Percentiles rank a stretch among this genome's conserved stretches.
Conservation (phyloP, 1,140 invertebrate genomes). For the Lepidostoma basale region DNA sequence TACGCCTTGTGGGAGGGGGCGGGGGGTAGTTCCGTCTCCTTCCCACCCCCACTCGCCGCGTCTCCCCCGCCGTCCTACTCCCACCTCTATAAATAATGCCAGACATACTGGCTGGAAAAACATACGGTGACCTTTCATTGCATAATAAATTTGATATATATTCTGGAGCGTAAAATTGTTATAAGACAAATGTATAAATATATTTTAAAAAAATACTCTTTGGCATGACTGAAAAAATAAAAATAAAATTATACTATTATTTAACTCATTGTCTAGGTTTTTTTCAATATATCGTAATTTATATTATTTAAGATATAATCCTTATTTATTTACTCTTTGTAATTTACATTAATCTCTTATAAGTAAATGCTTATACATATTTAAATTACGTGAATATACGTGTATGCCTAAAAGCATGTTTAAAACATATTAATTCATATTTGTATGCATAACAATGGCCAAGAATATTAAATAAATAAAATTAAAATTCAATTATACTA, state of each 20-base stretch:
- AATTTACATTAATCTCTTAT: too few species aligned
- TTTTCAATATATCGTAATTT: neutral
- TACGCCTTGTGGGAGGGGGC: neutral
- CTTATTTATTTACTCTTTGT: too few species aligned
- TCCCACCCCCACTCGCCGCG: neutral
- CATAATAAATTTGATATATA: neutral
- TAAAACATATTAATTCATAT: too few species aligned
- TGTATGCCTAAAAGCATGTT: too few species aligned
- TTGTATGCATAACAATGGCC: too few species aligned
- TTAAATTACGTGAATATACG: too few species aligned
- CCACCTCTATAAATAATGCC: slow-evolving; percentile 7
- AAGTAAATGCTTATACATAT: too few species aligned
- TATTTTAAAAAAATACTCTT: neutral
- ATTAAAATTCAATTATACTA: too few species aligned
- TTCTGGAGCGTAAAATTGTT: too few species aligned
- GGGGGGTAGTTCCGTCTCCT: neutral
- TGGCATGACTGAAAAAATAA: neutral
- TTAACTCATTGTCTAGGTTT: neutral
- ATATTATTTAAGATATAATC: too few species aligned
- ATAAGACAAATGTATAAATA: too few species aligned
- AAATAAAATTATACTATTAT: neutral
- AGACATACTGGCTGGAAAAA: slow-evolving; percentile 22
- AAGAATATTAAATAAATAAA: too few species aligned
- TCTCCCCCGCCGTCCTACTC: neutral
- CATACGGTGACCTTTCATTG: slow-evolving; percentile 21